Base-by-base conservation (phyloP, 2,797 vertebrate genomes). In the Pseudochirops corinnae region DNA sequence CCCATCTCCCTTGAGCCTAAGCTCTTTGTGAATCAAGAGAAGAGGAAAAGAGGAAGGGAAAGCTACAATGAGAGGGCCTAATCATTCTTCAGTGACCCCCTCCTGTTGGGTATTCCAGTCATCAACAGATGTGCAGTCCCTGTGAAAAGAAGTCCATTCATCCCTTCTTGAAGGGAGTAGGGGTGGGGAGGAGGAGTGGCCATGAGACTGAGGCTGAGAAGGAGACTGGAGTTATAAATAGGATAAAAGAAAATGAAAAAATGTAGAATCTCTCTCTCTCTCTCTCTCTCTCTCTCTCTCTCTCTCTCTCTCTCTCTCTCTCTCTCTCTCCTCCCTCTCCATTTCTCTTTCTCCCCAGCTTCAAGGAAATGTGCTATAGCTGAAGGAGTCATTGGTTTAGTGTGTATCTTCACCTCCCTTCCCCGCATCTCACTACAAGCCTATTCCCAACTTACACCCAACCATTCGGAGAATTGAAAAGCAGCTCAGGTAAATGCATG, bases 341-440 rank as follows among this genome's bases (percentile, higher is more conserved):
- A 5, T 12, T 95, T 97, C 94, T 95, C 95, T 94, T 93, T 98
- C 95, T 95, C 98, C 97, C 96, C 96, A 97, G 95, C 0, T 4
- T 97, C 98, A 1, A 1, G 98, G 98, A 98, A 99, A 98, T 98
- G 93, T 93, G 95, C 98, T 98, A 98, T 99, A 99, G 99, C 99
- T 99, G 99, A 98, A 99, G 99, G 99, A 99, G 98, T 98, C 99
- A 99, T 99, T 95, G 99, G 98, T 98, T 98, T 98, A 96, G 97
- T 97, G 96, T 92, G 56, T 94, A 97, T 98, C 97, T 98, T 96
- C 97, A 96, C 98, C 97, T 98, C 96, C 97, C 93, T 97, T 97
- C 55, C n/a, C 60, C 11, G 4, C 52, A 97, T 90, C 55, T 95
- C 55, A 87, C 21, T 94, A 96, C 93, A 39, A 55, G 94, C 93